A percentile compares a stretch with the other conserved stretches of the same genome.
Conservation (phyloP, 2,888 invertebrate species). For the Himalopsyche anomala region DNA sequence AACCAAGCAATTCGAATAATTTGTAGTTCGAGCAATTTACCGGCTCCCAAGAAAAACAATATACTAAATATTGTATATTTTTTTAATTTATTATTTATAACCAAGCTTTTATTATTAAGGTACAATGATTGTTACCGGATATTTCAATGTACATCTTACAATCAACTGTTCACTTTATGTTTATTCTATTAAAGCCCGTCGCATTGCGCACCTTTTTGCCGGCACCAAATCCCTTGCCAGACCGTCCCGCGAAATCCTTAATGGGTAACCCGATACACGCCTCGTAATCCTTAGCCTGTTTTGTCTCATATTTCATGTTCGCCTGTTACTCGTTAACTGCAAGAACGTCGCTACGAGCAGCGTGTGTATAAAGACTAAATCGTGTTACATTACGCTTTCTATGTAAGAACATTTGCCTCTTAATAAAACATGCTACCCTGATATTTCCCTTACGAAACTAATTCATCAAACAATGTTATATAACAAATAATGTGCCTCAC, state of each 20-base stretch:
- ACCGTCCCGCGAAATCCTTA: constrained; percentile 57
- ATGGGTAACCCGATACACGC: constrained; percentile 60
- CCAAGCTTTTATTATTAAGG: no score
- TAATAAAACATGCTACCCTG: constrained; percentile 13
- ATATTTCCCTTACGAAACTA: background rate
- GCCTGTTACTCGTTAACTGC: constrained; percentile 47
- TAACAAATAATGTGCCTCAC: background rate
- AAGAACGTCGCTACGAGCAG: background rate
- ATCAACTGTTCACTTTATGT: constrained; percentile 18
- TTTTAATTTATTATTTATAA: no score
- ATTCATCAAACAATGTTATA: background rate
- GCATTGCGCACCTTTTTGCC: constrained; percentile 29
- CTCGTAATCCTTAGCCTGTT: constrained; percentile 53
- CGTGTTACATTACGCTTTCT: constrained; percentile 45
- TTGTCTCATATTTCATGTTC: constrained; percentile 58
- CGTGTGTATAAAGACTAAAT: constrained; percentile 34
- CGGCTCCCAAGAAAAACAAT: no score
- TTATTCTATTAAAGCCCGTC: constrained; percentile 22
- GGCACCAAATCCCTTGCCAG: constrained; percentile 50
- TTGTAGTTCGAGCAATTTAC: no score
- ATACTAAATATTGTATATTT: no score
- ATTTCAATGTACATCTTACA: background rate
- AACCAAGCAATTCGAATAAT: no score
- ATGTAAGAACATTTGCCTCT: background rate
- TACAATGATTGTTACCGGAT: no score